These are phyloP conservation scores for Botrylloides violaceus DNA, from an alignment of 23 tunicate genomes.

Conservation along the genomic window DNA sequence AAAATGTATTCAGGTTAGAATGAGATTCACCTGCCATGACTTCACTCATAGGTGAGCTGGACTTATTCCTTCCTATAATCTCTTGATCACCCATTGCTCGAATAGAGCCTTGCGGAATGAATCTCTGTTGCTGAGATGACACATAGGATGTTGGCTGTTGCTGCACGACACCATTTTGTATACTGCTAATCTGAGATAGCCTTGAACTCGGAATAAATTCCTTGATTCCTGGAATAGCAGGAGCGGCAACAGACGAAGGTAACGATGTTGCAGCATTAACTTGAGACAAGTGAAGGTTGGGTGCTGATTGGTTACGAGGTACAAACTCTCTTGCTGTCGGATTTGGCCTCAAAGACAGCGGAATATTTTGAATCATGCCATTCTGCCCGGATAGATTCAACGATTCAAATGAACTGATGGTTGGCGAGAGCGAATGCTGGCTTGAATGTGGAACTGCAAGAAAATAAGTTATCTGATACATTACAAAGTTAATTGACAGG, in stretches of 20 bases:
- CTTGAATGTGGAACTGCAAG: conserved; percentile 4
- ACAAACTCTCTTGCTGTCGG: conserved; percentile 64
- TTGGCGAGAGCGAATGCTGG: conserved; percentile 14
- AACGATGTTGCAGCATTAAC: not conserved
- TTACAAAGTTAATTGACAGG: too few species aligned
- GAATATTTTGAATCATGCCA: conserved; percentile 9
- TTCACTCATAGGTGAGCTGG: not conserved
- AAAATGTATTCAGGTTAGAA: too few species aligned
- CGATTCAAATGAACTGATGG: conserved; percentile 36
- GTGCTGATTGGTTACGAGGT: conserved; percentile 83
- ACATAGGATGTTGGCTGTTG: conserved; percentile 1
- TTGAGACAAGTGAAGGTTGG: conserved; percentile 41
- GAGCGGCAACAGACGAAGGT: not conserved
- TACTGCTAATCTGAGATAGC: not conserved
- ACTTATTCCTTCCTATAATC: conserved; percentile 2
- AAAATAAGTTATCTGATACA: not conserved
- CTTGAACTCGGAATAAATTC: conserved; percentile 26
- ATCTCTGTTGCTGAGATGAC: conserved; percentile 19
- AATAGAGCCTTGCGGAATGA: conserved; percentile 5
- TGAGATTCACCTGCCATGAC: conserved; percentile 12
- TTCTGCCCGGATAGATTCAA: conserved; percentile 26
- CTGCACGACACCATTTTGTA: conserved; percentile 17
- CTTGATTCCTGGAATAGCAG: conserved; percentile 14
- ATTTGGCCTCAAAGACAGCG: conserved; percentile 37
- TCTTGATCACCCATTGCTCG: conserved; percentile 30